These are phyloP conservation scores for Python bivittatus DNA, from an alignment of 2,113 vertebrate species.

Conservation along the genomic window DNA sequence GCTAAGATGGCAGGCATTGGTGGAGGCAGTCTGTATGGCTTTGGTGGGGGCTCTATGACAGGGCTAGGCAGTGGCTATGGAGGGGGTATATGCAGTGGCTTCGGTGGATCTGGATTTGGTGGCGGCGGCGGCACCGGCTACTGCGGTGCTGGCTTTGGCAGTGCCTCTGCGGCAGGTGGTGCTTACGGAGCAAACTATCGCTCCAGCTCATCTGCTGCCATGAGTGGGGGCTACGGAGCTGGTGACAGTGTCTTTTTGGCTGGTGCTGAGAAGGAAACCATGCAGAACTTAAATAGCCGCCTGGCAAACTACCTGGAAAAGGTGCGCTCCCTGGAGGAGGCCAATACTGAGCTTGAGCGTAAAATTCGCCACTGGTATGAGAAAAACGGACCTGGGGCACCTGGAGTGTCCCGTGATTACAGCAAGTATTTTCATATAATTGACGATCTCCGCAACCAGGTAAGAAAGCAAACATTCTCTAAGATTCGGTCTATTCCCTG, in stretches of 20 bases:
- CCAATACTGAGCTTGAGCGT: conserved; percentile 78
- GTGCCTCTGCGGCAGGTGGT: conserved; percentile 25
- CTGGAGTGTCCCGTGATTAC: conserved; percentile 65
- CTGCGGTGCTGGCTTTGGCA: conserved; percentile 34
- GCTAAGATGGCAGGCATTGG: conserved; percentile 4
- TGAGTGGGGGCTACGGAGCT: conserved; percentile 22
- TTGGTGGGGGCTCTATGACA: neutral
- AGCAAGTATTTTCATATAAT: conserved; percentile 63
- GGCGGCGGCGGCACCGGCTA: neutral
- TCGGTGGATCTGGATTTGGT: conserved; percentile 40
- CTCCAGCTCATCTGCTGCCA: conserved; percentile 8
- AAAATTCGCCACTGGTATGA: conserved; percentile 75
- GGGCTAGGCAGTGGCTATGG: conserved; percentile 8
- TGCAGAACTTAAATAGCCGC: conserved; percentile 90
- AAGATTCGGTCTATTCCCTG: neutral
- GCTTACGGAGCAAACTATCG: conserved; percentile 58
- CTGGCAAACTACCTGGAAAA: conserved; percentile 84
- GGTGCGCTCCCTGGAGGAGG: conserved; percentile 76
- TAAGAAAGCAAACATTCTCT: conserved; percentile 41
- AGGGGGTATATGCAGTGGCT: neutral
- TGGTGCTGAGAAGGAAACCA: conserved; percentile 84
- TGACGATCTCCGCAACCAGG: conserved; percentile 72
- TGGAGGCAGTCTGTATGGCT: neutral
- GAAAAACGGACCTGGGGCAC: conserved; percentile 45
- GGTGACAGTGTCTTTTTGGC: conserved; percentile 64